Base-by-base conservation (phyloP, 2,797 vertebrate genomes). In the Tolypeutes matacus region DNA sequence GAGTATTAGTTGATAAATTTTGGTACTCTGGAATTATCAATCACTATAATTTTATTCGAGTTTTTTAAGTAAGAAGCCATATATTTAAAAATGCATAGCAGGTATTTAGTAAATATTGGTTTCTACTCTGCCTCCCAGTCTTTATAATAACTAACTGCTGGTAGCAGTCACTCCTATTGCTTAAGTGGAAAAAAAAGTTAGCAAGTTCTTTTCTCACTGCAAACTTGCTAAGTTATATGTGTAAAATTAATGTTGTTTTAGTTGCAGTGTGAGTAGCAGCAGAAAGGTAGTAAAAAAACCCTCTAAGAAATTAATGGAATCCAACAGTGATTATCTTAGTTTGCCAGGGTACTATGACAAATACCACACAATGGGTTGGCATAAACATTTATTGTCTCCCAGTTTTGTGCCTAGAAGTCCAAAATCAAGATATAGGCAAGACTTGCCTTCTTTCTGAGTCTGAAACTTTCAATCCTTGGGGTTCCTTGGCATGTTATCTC, bases 51-150 rank as follows among this genome's bases (percentile, higher is more conserved):
- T 88, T 95, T 90, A 73, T 83, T 56, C 1, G 34, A 84, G 23
- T 34, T 53, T 82, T 95, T 96, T 46, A 65, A 65, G 39, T 76
- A 46, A 92, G 10, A 87, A 76, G 25, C 75, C 31, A 69, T 81
- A 46, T 36, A 27, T 56, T 56, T 5, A 56, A 56, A 56, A 18
- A 18, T 56, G n/a, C 9, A 42, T 75, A 56, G 42, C 42, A 75
- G 29, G 31, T 64, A 11, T 80, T 89, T 3, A n/a, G 60, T 80
- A 58, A 31, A 91, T 62, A 21, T 46, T 95, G 31, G 21, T 82
- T 96, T 88, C 42, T 89, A 69, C 23, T 83, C 58, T 77, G 11
- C 23, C 5, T 67, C 51, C 17, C 15, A 76, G 1, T 58, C 31
- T 60, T 77, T 70, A 46, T 36, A 90, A 46, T 75, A 83, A 87